Percentiles rank a stretch among this genome's conserved stretches.
Conservation (phyloP, 2,888 invertebrate genomes). For the Agriotes lineatus region DNA sequence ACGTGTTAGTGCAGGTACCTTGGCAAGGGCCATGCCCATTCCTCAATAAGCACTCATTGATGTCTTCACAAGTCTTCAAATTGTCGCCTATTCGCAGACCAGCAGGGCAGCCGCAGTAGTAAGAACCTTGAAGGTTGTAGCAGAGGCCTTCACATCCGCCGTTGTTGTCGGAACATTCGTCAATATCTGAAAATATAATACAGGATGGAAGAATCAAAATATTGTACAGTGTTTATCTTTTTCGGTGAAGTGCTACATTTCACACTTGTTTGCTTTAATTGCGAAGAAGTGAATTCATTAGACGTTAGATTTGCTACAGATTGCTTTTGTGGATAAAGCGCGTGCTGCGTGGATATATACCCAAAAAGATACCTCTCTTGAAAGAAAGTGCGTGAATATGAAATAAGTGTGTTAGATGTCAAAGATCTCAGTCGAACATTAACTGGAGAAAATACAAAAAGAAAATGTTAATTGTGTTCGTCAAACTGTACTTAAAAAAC, state of each 20-base stretch:
- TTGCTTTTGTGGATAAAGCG: too few species aligned
- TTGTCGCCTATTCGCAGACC: conserved; percentile 67
- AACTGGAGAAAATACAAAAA: too few species aligned
- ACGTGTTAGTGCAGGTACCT: conserved; percentile 70
- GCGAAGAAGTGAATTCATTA: too few species aligned
- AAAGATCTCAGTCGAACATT: too few species aligned
- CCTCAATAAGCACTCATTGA: conserved; percentile 73
- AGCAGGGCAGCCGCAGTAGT: conserved; percentile 68
- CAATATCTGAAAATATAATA: conserved; percentile 66
- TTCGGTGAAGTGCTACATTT: not conserved
- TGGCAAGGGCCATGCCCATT: conserved; percentile 75
- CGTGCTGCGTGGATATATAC: too few species aligned
- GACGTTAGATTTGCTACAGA: too few species aligned
- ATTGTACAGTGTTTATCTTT: not conserved
- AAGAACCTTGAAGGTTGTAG: conserved; percentile 71
- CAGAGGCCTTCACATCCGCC: conserved; percentile 71
- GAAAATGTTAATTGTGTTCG: too few species aligned
- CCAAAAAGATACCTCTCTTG: too few species aligned
- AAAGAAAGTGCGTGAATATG: too few species aligned
- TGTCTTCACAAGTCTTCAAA: conserved; percentile 64
- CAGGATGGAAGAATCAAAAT: not conserved
- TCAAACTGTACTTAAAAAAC: too few species aligned
- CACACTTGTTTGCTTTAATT: too few species aligned
- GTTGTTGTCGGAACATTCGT: conserved; percentile 69
- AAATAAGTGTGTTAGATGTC: too few species aligned